These are phyloP conservation scores for Leptinotarsa peninsularis DNA, from an alignment of 2,888 invertebrate genomes.

Conservation along the genomic window DNA sequence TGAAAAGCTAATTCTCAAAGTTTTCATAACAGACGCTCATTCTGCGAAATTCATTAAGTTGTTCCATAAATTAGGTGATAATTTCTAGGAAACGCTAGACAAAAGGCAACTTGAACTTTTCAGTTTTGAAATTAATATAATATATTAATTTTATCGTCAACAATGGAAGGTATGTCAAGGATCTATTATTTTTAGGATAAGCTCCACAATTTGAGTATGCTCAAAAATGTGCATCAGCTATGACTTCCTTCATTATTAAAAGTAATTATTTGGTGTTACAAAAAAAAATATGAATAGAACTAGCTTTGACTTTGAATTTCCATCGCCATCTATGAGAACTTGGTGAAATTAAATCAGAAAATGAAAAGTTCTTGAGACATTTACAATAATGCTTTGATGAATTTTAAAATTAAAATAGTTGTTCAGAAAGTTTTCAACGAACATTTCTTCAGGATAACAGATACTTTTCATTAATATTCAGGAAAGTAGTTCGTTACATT, in stretches of 20 bases:
- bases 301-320: not conserved
- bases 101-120: not conserved
- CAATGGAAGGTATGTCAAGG: too few species aligned
- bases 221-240: too few species aligned
- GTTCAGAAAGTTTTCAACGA: not conserved
- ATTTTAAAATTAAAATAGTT: not conserved
- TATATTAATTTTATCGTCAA: too few species aligned
- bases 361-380: not conserved
- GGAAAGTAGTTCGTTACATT: not conserved
- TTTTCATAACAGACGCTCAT: constrained; percentile 20
- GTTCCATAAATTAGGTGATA: constrained; percentile 23
- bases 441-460: not conserved
- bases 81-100: constrained; percentile 8
- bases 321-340: not conserved
- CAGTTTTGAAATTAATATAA: not conserved
- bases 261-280: not conserved
- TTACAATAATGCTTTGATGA: not conserved
- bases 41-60: constrained; percentile 13
- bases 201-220: too few species aligned
- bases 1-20: constrained; percentile 21
- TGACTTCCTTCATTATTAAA: too few species aligned
- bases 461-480: constrained; percentile 1
- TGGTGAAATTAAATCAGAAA: not conserved
- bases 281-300: not conserved
- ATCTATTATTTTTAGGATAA: too few species aligned